A percentile compares a stretch with the other conserved stretches of the same genome.
phyloP scores from a whole-genome alignment of 2,113 vertebrate species.

The Scatophagus argus region DNA sequence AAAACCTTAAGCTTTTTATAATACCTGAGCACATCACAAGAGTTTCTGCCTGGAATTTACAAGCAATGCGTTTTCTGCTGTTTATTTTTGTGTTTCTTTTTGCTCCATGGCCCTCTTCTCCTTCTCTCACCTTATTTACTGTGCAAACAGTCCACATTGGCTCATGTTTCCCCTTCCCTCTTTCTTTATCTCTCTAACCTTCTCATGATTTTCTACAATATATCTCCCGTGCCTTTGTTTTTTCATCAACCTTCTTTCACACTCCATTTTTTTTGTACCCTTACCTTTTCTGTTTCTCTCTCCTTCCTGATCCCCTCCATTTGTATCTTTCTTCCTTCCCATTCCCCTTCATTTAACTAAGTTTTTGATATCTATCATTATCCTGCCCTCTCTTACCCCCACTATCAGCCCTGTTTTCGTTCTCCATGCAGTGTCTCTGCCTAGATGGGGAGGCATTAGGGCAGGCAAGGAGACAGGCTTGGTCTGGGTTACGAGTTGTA shows the following conservation, averaged over 20 bases:
- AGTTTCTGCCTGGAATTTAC: constrained; percentile 4
- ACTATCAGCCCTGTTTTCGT: constrained; percentile 37
- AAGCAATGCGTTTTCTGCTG: background rate
- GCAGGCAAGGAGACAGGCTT: constrained; percentile 51
- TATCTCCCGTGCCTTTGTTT: background rate
- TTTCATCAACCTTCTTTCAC: background rate
- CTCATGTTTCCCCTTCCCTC: background rate
- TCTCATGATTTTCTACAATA: background rate
- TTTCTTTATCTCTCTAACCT: background rate
- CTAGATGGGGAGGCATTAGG: constrained; percentile 39
- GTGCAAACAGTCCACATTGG: no score
- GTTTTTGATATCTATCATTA: constrained; percentile 38
- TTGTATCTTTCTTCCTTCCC: background rate
- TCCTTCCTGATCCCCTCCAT: background rate
- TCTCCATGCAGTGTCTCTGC: constrained; percentile 20
- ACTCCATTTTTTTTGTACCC: constrained; percentile 24
- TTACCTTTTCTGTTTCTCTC: background rate
- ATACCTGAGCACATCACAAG: constrained; percentile 28
- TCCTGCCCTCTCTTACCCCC: constrained; percentile 2
- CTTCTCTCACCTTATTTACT: background rate
- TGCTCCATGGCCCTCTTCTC: background rate
- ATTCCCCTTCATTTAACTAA: constrained; percentile 24
- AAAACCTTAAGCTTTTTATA: constrained; percentile 38
- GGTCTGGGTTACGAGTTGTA: constrained; percentile 51
- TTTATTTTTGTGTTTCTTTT: constrained; percentile 3